Evolutionary conservation across 2,113 vertebrate genomes (phyloP), one percentile per base, ranked within the genome.

Genomic region (Speoplatyrhinus poulsoni): DNA sequence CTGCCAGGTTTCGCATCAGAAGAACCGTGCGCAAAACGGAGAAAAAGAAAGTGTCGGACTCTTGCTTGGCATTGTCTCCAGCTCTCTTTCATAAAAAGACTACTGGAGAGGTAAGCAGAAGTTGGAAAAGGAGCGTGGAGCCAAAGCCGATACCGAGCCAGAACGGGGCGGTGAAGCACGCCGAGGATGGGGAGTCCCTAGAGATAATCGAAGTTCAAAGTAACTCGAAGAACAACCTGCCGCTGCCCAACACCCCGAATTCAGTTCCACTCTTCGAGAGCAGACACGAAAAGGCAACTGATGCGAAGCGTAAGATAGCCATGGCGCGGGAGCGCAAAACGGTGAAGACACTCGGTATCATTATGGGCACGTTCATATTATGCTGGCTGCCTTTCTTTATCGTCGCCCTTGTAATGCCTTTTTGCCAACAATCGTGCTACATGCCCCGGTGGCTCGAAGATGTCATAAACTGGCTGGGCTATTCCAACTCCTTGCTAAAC

Each of bases 301-400:
- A 98, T 74, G 93, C 95, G 9, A 98, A 96, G 85, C 91, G 93
- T 57, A 98, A 98, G 86, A 93, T 96, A 87, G 97, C 97, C 17
- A 62, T 98, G 82, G 96, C 96, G 26, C 93, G 97, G 3, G 97
- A 99, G 79, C 93, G 95, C 82, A 99, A 99, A 81, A 95, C 97
- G 0, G 97, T 99, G 65, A 99, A 99, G 89, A 99, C 97, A 0
- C 78, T 99, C 82, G 97, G 97, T 66, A 97, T 99, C 81, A 99
- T 99, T 69, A 99, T 99, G 95, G 97, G 96, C 60, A 98, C 97
- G 19, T 98, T 99, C 86, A 98, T 98, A 75, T 91, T 98, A 65
- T 99, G 97, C 87, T 99, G 97, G 97, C 88, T 99, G 86, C 97
- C 96, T 1, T 99, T 98, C 86, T 99, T 98, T 87, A 98, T 98